Base-by-base conservation (phyloP, 2,113 vertebrate species). In the Apodemus speciosus region DNA sequence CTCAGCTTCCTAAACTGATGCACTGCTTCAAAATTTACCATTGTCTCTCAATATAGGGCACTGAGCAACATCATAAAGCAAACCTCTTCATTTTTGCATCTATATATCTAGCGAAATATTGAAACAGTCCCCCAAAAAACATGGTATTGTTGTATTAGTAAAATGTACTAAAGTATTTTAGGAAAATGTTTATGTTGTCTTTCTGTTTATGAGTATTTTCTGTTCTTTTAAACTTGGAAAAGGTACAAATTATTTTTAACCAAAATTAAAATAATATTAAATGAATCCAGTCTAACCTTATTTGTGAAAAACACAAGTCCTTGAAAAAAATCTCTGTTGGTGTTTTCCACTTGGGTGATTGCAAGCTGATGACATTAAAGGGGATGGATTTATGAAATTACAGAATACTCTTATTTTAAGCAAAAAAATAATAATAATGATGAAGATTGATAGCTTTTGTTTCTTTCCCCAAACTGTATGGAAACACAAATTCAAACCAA, bases 51-150 rank as follows among this genome's bases (percentile, higher is more conserved):
- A 97, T 98, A 96, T 97, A 97, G 97, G 97, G 96, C 96, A 97
- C 95, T 97, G 89, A 95, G 91, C 76, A 96, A 21, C 49, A 71
- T 90, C 64, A 97, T 93, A 97, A 97, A 97, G 95, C 95, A 96
- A 96, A 92, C 88, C 95, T 96, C 76, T 66, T 96, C 80, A 92
- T 95, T 98, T 97, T 95, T 88, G 84, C 88, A 69, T 97, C 60
- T 87, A 62, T 92, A 97, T 97, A 97, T 90, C 96, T 96, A 95
- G 96, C 93, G 98, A 97, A 97, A 97, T 97, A 96, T 96, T 96
- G 97, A 98, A 92, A 96, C 23, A 62, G 79, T 94, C 96, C 96
- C 96, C 96, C 96, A 98, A 98, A 49, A 98, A 95, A 94, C 58
- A 89, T 62, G 9, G 32, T 94, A 95, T 96, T 97, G 88, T 96